Conservation (phyloP, 2,113 vertebrate genomes). For the Leucoraja erinaceus region DNA sequence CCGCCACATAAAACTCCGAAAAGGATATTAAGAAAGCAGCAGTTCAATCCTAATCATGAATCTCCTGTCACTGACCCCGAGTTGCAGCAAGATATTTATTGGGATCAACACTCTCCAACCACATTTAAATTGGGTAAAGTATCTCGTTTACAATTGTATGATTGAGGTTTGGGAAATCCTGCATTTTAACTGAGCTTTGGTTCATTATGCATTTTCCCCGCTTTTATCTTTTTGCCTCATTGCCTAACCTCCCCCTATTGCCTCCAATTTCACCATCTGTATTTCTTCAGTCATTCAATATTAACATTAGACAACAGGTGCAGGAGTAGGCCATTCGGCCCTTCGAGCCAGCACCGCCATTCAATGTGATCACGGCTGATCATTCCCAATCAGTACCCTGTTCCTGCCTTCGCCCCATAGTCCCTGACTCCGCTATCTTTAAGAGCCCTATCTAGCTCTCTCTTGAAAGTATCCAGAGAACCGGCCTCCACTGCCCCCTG, state of each 20-base stretch:
- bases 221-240: not conserved
- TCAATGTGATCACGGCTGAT: too few relatives aligned
- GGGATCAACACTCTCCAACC: constrained; percentile 68
- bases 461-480: too few relatives aligned
- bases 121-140: constrained; percentile 57
- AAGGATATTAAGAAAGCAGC: constrained; percentile 49
- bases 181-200: too few relatives aligned
- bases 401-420: too few relatives aligned
- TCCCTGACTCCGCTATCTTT: too few relatives aligned
- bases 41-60: constrained; percentile 50
- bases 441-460: too few relatives aligned
- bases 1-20: constrained; percentile 59
- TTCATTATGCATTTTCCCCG: not conserved
- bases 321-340: too few relatives aligned
- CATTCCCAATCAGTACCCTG: too few relatives aligned
- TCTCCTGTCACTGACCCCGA: constrained; percentile 63
- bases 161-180: not conserved
- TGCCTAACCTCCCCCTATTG: not conserved
- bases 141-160: not conserved
- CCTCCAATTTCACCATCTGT: not conserved
- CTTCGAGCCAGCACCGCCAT: too few relatives aligned
- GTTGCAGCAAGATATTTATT: constrained; percentile 66
- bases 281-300: not conserved
- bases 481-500: too few relatives aligned
- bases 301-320: too few relatives aligned